Evolutionary conservation across 2,797 vertebrate genomes (phyloP).

Genomic region (Platyrinchus mystaceus): DNA sequence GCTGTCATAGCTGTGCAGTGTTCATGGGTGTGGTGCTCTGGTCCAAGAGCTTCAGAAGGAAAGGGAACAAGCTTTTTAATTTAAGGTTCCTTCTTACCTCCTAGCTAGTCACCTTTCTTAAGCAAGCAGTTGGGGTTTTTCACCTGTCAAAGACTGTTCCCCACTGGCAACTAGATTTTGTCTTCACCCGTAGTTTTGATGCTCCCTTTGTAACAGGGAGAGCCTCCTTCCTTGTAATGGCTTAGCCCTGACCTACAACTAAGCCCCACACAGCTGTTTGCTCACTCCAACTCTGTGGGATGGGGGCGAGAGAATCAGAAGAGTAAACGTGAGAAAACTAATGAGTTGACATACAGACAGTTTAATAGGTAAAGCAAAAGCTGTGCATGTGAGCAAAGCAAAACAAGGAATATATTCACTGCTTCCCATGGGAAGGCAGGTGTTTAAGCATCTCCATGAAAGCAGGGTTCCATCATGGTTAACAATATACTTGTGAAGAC

Average conservation of each 20-base stretch:
- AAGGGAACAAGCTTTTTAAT: background rate
- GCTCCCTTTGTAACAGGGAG: background rate
- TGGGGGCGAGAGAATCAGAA: rapidly evolving
- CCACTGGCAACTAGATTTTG: background rate
- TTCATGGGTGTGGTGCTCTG: background rate
- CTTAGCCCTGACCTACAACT: background rate
- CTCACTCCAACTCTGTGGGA: background rate
- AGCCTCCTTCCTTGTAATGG: background rate
- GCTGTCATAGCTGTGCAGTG: background rate
- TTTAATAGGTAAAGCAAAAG: background rate
- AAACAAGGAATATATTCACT: background rate
- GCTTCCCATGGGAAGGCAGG: background rate
- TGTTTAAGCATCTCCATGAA: background rate
- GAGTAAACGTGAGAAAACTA: background rate
- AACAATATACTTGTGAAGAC: background rate
- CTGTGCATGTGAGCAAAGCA: rapidly evolving
- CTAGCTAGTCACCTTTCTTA: background rate
- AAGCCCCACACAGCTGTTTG: background rate
- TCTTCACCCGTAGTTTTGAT: background rate
- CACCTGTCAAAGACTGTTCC: background rate
- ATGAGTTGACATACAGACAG: background rate
- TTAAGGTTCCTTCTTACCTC: background rate
- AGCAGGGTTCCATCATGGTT: background rate
- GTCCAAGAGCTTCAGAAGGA: background rate
- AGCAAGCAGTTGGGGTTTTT: background rate